Evolutionary conservation across 2,888 invertebrate genomes (phyloP).

Genomic region (Crocallis elinguaria): DNA sequence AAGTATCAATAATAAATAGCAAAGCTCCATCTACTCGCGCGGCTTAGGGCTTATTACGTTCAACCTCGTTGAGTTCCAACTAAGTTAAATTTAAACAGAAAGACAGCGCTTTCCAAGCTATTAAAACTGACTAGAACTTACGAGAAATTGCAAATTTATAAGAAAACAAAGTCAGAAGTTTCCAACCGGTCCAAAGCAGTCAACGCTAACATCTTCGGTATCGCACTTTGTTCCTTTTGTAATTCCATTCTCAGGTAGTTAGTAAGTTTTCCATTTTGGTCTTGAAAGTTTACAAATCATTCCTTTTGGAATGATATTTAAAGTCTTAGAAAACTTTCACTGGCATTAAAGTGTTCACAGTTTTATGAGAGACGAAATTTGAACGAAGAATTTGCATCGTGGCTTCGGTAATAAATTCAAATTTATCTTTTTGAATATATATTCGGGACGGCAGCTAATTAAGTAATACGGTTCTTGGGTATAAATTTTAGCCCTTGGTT

Average conservation of each 20-base stretch:
- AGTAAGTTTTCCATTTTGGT: constrained; percentile 28
- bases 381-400: constrained; percentile 10
- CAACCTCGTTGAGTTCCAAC: neutral
- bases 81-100: constrained; percentile 11
- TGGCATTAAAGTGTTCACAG: constrained; percentile 3
- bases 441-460: neutral
- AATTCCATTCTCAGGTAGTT: constrained; percentile 30
- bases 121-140: constrained; percentile 19
- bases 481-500: no score
- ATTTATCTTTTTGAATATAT: neutral
- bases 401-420: neutral
- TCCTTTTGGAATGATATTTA: constrained; percentile 20
- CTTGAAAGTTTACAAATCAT: constrained; percentile 26
- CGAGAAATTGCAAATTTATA: constrained; percentile 25
- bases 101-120: constrained; percentile 16
- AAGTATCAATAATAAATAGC: neutral
- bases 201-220: constrained; percentile 19
- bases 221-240: constrained; percentile 25
- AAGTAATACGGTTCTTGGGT: no score
- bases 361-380: constrained; percentile 9
- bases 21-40: neutral
- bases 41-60: constrained; percentile 1
- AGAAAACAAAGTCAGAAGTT: constrained; percentile 47
- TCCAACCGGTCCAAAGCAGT: constrained; percentile 19
- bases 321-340: constrained; percentile 21